A percentile compares a stretch with the other conserved stretches of the same genome.
phyloP scores from a whole-genome alignment of 2,888 invertebrate genomes.

The Drosophila subsilvestris region DNA sequence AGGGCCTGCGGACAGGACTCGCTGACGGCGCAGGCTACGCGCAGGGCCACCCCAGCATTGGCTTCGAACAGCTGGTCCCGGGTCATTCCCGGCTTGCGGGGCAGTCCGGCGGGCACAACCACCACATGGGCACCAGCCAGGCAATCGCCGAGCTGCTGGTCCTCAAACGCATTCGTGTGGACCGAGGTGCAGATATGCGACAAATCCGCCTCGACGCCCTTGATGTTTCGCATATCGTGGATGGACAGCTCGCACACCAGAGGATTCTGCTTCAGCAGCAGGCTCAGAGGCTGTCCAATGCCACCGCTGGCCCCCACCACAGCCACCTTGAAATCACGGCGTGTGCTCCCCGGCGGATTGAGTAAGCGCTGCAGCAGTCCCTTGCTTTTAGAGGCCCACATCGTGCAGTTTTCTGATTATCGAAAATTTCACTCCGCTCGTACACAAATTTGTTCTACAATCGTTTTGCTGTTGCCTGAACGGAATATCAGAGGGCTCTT shows the following conservation, averaged over 20 bases:
- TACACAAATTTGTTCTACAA: background rate
- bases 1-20: constrained; percentile 94
- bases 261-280: constrained; percentile 94
- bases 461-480: background rate
- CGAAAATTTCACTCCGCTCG: background rate
- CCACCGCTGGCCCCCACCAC: constrained; percentile 98
- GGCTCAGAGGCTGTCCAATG: constrained; percentile 96
- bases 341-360: too few relatives aligned
- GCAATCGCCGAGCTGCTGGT: constrained; percentile 89
- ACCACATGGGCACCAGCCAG: constrained; percentile 92
- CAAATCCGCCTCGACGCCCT: constrained; percentile 97
- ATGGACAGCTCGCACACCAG: constrained; percentile 91
- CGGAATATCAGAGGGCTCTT: background rate
- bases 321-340: constrained; percentile 83
- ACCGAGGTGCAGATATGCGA: constrained; percentile 96
- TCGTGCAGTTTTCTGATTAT: background rate
- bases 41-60: constrained; percentile 96
- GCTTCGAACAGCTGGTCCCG: constrained; percentile 98
- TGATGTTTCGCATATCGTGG: constrained; percentile 96
- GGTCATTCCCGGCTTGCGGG: constrained; percentile 98
- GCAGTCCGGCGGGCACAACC: constrained; percentile 97
- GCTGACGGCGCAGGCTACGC: constrained; percentile 90
- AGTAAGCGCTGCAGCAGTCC: background rate
- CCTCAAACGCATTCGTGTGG: constrained; percentile 88
- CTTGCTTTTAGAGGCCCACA: background rate